Conservation (phyloP, 2,888 invertebrate species). For the Helleia helle region DNA sequence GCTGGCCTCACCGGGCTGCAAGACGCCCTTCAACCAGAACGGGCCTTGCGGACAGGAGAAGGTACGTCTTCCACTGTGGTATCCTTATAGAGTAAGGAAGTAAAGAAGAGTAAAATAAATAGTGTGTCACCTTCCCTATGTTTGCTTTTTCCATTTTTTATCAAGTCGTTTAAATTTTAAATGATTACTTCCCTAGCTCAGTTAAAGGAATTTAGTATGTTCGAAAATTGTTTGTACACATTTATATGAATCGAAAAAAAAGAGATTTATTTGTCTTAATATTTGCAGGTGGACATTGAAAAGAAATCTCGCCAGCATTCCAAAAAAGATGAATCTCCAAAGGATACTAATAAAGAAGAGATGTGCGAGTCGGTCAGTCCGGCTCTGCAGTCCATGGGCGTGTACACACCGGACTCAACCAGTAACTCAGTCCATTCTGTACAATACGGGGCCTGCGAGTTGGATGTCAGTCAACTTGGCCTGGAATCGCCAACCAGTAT, state of each 20-base stretch:
- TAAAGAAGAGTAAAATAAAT: too few relatives aligned
- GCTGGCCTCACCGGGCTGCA: constrained; percentile 50
- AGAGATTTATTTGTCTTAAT: neutral
- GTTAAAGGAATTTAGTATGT: too few relatives aligned
- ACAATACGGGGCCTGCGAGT: constrained; percentile 84
- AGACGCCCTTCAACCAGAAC: constrained; percentile 47
- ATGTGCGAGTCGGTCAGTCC: constrained; percentile 64
- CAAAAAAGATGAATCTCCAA: constrained; percentile 59
- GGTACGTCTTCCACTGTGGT: too few relatives aligned
- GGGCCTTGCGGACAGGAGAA: constrained; percentile 53
- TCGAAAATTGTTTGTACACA: too few relatives aligned
- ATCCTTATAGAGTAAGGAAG: too few relatives aligned
- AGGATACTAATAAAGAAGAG: constrained; percentile 55
- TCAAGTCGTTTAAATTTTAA: too few relatives aligned
- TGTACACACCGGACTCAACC: constrained; percentile 89
- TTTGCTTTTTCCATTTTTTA: too few relatives aligned
- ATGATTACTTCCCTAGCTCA: too few relatives aligned
- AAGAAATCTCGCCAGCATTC: constrained; percentile 50
- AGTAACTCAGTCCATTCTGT: constrained; percentile 88
- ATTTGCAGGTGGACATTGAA: constrained; percentile 41
- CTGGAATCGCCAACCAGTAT: constrained; percentile 93
- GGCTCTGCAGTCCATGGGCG: constrained; percentile 86
- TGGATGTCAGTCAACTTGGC: constrained; percentile 88
- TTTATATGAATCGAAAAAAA: too few relatives aligned
- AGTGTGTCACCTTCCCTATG: too few relatives aligned